Conservation (phyloP, 2,888 invertebrate species). For the Lepidochrysops patricia region DNA sequence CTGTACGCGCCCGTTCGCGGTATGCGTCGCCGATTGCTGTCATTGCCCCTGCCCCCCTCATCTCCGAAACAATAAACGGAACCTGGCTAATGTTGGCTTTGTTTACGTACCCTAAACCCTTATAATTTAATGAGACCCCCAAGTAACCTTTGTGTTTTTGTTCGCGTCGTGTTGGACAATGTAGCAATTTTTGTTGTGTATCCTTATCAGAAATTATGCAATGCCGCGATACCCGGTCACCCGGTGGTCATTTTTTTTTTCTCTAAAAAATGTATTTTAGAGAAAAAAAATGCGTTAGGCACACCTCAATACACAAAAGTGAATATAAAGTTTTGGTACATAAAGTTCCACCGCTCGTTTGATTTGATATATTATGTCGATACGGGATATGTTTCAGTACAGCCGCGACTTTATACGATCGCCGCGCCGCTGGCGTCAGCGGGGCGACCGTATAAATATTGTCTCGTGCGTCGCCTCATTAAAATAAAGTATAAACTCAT, state of each 20-base stretch:
- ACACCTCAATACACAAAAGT: not conserved
- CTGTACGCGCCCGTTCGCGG: constrained; percentile 30
- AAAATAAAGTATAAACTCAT: not conserved
- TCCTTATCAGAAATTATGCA: not conserved
- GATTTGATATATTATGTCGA: constrained; percentile 1
- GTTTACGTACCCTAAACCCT: constrained; percentile 31
- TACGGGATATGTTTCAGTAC: not conserved
- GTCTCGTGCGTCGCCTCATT: not conserved
- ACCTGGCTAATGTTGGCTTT: constrained; percentile 42
- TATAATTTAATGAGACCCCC: constrained; percentile 31
- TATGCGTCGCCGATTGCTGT: constrained; percentile 48
- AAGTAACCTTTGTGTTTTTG: constrained; percentile 28
- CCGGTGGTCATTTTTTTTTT: not conserved
- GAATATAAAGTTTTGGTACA: not conserved
- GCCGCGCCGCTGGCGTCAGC: not conserved
- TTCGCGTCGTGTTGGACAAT: constrained; percentile 11
- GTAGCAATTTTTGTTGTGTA: constrained; percentile 5
- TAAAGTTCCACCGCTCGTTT: not conserved
- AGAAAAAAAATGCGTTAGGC: not conserved
- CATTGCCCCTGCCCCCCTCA: constrained; percentile 51
- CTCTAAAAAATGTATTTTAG: not conserved
- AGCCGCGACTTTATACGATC: not conserved
- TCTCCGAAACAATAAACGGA: constrained; percentile 55
- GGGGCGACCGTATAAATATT: constrained; percentile 3
- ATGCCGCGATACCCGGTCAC: not conserved